Evolutionary conservation across 1,140 invertebrate genomes (phyloP), one percentile per base, ranked within the genome.

Genomic region (Paraescarpia echinospica): DNA sequence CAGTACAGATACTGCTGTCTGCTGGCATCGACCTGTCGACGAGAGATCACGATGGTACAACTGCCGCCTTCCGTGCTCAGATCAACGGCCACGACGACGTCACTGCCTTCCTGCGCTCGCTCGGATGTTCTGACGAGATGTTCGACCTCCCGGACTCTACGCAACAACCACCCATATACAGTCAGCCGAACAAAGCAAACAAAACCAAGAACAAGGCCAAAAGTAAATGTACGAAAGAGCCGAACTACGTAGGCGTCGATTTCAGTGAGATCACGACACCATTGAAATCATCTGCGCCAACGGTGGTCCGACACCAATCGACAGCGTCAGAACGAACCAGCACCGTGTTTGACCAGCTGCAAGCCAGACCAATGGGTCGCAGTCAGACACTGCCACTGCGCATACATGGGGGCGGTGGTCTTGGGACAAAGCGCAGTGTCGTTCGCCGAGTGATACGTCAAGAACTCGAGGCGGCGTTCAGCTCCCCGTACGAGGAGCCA

Each of bases 41-140:
- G 9, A 48, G 93, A 48, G 93, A 93, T 35, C 35, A 93, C 34
- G 93, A 93, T 35, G 93, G 93, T 8, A 93, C 93, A 1, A 89
- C 93, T 33, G 34, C 93, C 35, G 89, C 92, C 35, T 93, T 90
- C 92, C 35, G 93, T 89, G 93, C 93, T 31, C 51, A 93, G 27
- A 89, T 48, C 6, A 93, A 90, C 59, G 92, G 92, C 4, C 92
- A 93, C 91, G 90, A 91, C 5, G 90, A 92, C 59, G 31, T 93
- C 1, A 92, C 92, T 48, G n/a, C 2, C 14, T 91, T 35, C 34
- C 33, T 91, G 8, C 34, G 35, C 90, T 18, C 90, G 33, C 34
- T 34, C 90, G 90, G 33, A 31, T 34, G 33, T 31, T 18, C 90
- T 33, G 90, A 90, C 6, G 90, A 41, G 22, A 90, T 90, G 35